Evolutionary conservation across 2,113 vertebrate species (phyloP).

Genomic region (Glaucidium brasilianum): DNA sequence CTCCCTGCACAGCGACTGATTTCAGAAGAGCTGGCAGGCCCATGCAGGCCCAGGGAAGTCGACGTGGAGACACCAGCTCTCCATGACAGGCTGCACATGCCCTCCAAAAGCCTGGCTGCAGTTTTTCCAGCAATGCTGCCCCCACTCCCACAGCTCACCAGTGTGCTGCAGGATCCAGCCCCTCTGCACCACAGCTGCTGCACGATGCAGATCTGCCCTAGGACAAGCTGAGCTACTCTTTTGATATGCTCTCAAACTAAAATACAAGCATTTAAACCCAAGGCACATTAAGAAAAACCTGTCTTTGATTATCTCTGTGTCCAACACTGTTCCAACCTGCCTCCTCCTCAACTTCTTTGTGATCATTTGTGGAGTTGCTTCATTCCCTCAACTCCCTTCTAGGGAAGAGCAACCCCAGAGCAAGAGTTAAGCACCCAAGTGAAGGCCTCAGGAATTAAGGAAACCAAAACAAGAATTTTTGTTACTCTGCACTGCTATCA

Average conservation of each 20-base stretch:
- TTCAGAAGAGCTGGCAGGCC: not conserved
- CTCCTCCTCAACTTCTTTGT: not conserved
- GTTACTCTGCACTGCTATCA: not conserved
- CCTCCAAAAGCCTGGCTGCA: not conserved
- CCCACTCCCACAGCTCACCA: accelerated
- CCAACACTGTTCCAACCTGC: not conserved
- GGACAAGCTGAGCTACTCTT: not conserved
- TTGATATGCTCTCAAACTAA: not conserved
- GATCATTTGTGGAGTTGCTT: not conserved
- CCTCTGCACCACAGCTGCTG: not conserved
- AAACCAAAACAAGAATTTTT: not conserved
- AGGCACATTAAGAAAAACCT: not conserved
- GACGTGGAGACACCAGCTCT: not conserved
- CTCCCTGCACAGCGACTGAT: not conserved
- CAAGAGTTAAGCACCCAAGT: not conserved
- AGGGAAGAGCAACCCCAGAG: not conserved
- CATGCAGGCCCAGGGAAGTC: not conserved
- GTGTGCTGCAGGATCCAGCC: not conserved
- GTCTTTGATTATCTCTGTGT: not conserved
- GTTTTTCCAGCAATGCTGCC: not conserved
- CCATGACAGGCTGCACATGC: not conserved
- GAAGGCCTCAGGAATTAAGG: not conserved
- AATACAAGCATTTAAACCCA: not conserved
- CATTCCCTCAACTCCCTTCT: not conserved
- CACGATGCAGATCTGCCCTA: accelerated